phyloP scores from a whole-genome alignment of 2,888 invertebrate species.

The Lysandra coridon region DNA sequence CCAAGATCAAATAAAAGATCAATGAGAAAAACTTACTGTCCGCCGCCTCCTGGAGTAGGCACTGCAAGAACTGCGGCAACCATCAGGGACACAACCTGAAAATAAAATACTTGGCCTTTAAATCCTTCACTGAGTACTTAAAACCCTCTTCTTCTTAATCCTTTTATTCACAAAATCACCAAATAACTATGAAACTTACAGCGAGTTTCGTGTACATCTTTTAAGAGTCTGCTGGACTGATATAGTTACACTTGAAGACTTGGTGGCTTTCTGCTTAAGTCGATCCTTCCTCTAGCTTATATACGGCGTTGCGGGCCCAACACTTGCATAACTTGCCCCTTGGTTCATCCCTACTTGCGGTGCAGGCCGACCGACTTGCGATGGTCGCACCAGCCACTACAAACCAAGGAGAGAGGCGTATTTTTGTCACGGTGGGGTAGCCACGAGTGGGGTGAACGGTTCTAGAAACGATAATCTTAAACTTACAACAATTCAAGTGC shows the following conservation, averaged over 20 bases:
- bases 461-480: slow-evolving; percentile 40
- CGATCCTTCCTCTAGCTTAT: slow-evolving; percentile 63
- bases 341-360: slow-evolving; percentile 72
- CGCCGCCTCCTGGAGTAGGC: slow-evolving; percentile 67
- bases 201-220: slow-evolving; percentile 78
- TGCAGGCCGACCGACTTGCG: slow-evolving; percentile 59
- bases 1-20: neutral
- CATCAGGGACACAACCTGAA: slow-evolving; percentile 64
- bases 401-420: slow-evolving; percentile 48
- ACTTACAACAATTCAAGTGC: slow-evolving; percentile 40
- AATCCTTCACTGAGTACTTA: neutral
- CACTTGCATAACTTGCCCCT: slow-evolving; percentile 71
- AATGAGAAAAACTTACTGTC: slow-evolving; percentile 59
- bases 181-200: slow-evolving; percentile 56
- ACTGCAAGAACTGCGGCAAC: slow-evolving; percentile 60
- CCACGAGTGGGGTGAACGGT: slow-evolving; percentile 56
- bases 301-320: slow-evolving; percentile 60
- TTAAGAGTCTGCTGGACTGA: slow-evolving; percentile 71
- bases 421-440: slow-evolving; percentile 55
- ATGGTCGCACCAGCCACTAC: slow-evolving; percentile 47
- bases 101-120: slow-evolving; percentile 37
- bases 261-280: slow-evolving; percentile 66
- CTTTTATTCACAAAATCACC: neutral
- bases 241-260: slow-evolving; percentile 56
- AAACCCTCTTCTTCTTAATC: neutral